phyloP scores from a whole-genome alignment of 2,888 invertebrate genomes.

The Pyralis farinalis region DNA sequence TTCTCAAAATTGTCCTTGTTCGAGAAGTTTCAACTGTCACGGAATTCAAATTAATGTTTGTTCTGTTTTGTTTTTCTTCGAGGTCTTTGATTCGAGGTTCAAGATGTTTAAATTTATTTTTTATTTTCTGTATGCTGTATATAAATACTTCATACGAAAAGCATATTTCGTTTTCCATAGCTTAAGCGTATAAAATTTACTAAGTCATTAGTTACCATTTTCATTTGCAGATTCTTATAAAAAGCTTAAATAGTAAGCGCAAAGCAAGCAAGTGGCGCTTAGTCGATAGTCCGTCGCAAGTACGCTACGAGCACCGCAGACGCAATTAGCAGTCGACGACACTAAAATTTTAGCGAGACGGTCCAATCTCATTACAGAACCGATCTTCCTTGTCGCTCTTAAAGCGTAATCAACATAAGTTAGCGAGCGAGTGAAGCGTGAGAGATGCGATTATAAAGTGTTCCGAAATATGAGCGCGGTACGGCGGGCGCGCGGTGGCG shows the following conservation, averaged over 20 bases:
- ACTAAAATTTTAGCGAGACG: conserved; percentile 78
- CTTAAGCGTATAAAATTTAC: too few relatives aligned
- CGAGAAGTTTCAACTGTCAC: conserved; percentile 73
- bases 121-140: conserved; percentile 31
- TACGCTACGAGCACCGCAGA: conserved; percentile 42
- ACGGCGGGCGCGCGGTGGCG: conserved; percentile 24
- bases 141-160: conserved; percentile 20
- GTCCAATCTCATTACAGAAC: conserved; percentile 77
- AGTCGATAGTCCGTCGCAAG: conserved; percentile 21
- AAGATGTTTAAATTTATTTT: conserved; percentile 49
- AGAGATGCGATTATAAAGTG: conserved; percentile 80
- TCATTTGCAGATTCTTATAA: conserved; percentile 51
- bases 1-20: conserved; percentile 73
- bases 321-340: conserved; percentile 75
- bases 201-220: too few relatives aligned
- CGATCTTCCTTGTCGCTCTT: conserved; percentile 79
- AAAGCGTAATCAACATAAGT: conserved; percentile 80
- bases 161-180: too few relatives aligned
- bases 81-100: conserved; percentile 59
- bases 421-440: conserved; percentile 76
- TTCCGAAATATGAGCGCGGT: conserved; percentile 74
- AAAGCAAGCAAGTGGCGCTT: conserved; percentile 18
- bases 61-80: conserved; percentile 71
- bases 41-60: conserved; percentile 76
- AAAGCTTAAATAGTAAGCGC: conserved; percentile 37